These are phyloP conservation scores for Gulo gulo DNA, from an alignment of 2,113 vertebrate species.

Conservation along the genomic window DNA sequence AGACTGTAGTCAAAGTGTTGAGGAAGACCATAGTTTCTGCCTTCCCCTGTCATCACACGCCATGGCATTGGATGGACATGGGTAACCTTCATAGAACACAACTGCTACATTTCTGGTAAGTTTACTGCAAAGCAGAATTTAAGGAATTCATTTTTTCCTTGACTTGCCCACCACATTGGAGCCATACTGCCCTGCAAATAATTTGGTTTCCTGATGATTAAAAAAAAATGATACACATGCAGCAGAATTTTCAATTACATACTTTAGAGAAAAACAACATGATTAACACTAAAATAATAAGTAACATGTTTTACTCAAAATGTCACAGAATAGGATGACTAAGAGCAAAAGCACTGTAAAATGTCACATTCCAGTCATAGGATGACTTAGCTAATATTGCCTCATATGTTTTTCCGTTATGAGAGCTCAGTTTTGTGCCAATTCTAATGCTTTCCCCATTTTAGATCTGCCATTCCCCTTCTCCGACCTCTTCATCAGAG, in stretches of 20 bases:
- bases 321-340: constrained; percentile 48
- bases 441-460: constrained; percentile 6
- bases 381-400: constrained; percentile 14
- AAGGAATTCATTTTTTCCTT: constrained; percentile 29
- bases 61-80: neutral
- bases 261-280: neutral
- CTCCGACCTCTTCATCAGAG: constrained; percentile 11
- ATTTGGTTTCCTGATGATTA: neutral
- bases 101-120: constrained; percentile 29
- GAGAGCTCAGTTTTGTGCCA: constrained; percentile 6
- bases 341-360: constrained; percentile 1
- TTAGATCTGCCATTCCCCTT: constrained; percentile 6
- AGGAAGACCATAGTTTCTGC: constrained; percentile 27
- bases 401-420: neutral
- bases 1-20: constrained; percentile 31
- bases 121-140: constrained; percentile 21
- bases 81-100: constrained; percentile 18
- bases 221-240: neutral
- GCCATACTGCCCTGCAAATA: neutral
- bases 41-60: constrained; percentile 29
- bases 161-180: constrained; percentile 19
- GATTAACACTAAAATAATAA: constrained; percentile 48
- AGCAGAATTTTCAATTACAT: constrained; percentile 35
- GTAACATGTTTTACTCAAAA: constrained; percentile 35
- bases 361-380: neutral